Evolutionary conservation across 2,113 vertebrate species (phyloP), one percentile per base, ranked within the genome.

Genomic region (Rhinoderma darwinii): DNA sequence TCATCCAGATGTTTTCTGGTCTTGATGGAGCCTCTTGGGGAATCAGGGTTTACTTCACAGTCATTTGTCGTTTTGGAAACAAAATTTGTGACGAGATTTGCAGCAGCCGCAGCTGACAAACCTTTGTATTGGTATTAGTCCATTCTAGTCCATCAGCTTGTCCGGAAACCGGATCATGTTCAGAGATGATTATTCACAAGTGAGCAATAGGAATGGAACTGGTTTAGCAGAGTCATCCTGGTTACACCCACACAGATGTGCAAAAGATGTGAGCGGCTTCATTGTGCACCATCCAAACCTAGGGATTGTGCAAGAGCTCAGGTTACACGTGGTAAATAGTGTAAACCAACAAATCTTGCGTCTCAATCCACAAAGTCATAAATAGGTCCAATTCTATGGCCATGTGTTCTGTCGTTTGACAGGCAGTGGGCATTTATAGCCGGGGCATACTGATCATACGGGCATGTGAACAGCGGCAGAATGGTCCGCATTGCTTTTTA

Each of bases 241-340:
- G 54, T 63, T 63, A n/a, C 54, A 63, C 54, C 54, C 78, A 63
- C 78, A 81, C 78, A 81, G 78, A 81, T 81, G 78, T 81, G 78
- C 54, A 18, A 10, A 27, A 27, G 35, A 81, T 43, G 47, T 3
- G 15, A 41, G 25, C 54, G 11, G 50, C 6, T 14, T 17, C 37
- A 7, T 59, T 56, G 15, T 80, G 35, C 43, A 59, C 51, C 47
- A 32, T 22, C 75, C 22, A 5, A 47, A 27, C 37, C 41, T 47
- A 4, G 22, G 73, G 41, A 44, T 50, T 76, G 73, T 47, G 43
- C n/a, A 77, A 74, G 22, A n/a, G 70, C 72, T 77, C n/a, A 18
- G 74, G 25, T 77, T 77, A 50, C 74, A 77, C 47, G 8, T 9
- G 17, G 47, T 15, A 32, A 10, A 51, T 18, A 32, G n/a, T 32